phyloP scores from a whole-genome alignment of 2,113 vertebrate genomes.

The Nansenia antarctica region DNA sequence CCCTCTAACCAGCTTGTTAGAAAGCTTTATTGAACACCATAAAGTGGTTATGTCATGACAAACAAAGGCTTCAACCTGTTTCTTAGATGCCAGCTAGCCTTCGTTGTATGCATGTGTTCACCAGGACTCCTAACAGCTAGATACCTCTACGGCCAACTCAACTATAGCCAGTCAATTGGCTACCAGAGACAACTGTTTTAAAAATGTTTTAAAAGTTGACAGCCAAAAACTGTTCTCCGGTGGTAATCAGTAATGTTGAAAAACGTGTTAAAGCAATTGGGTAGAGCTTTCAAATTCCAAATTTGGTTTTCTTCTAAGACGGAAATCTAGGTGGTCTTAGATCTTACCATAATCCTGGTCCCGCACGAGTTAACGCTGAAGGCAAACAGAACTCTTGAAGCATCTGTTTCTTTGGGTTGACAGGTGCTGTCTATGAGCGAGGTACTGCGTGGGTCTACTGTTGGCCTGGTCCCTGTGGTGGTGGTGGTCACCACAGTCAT shows the following conservation, averaged over 20 bases:
- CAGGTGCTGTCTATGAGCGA: conserved; percentile 63
- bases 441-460: conserved; percentile 45
- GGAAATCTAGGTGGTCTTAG: too few relatives aligned
- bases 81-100: neutral
- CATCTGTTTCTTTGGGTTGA: conserved; percentile 42
- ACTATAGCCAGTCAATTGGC: too few relatives aligned
- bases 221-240: too few relatives aligned
- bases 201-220: too few relatives aligned
- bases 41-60: too few relatives aligned
- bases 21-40: too few relatives aligned
- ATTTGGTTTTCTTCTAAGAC: neutral
- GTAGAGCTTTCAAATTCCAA: neutral
- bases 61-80: too few relatives aligned
- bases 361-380: conserved; percentile 66
- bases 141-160: too few relatives aligned
- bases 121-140: too few relatives aligned
- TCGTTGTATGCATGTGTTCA: neutral
- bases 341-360: conserved; percentile 55
- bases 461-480: conserved; percentile 53
- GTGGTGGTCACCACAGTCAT: conserved; percentile 55
- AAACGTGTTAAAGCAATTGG: neutral
- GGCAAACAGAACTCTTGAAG: conserved; percentile 58
- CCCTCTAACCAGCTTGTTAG: too few relatives aligned
- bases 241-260: neutral
- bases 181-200: too few relatives aligned